Evolutionary conservation across 2,888 invertebrate species (phyloP), one percentile per base, ranked within the genome.

Genomic region (Eupithecia subfuscata): DNA sequence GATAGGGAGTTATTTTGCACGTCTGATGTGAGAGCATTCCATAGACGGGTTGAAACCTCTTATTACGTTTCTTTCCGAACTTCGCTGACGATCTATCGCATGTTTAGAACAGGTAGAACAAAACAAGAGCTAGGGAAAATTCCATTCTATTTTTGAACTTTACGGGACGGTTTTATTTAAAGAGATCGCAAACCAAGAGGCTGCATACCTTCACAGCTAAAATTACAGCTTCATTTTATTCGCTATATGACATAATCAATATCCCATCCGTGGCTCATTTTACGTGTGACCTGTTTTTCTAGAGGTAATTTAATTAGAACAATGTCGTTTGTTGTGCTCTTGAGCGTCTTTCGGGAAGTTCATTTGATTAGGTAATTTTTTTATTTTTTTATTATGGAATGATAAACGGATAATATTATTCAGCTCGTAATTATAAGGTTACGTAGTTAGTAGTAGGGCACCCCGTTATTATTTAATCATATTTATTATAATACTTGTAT

Each of bases 251-350:
- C 68, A 75, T 34, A 75, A 75, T 75, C 75, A 75, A 75, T 76
- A 30, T 69, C 18, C 45, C 52, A 68, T 75, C 64, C 69, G 70
- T 69, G 72, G 73, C 72, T 74, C 65, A 52, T 70, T 70, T 79
- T 73, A 75, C 76, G 75, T 76, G 71, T 76, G 81, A 80, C 79
- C 76, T 78, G 73, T 18, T 73, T 52, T 18, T 68, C 25, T 63
- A 11, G 37, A 69, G 63, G 45, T 37, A 34, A 69, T 30, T 40
- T 48, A 70, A 76, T 65, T 48, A 73, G 68, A 70, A 37, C 63
- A 37, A 63, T 52, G 70, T 30, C 73, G 65, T 68, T 73, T 69
- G 74, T 74, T 69, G 45, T 71, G 18, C 73, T 70, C 70, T 11
- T 43, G 67, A 68, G 69, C 48, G 37, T 73, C 71, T 67, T 56